Conservation (phyloP, 2,113 vertebrate genomes). For the Trichechus manatus region DNA sequence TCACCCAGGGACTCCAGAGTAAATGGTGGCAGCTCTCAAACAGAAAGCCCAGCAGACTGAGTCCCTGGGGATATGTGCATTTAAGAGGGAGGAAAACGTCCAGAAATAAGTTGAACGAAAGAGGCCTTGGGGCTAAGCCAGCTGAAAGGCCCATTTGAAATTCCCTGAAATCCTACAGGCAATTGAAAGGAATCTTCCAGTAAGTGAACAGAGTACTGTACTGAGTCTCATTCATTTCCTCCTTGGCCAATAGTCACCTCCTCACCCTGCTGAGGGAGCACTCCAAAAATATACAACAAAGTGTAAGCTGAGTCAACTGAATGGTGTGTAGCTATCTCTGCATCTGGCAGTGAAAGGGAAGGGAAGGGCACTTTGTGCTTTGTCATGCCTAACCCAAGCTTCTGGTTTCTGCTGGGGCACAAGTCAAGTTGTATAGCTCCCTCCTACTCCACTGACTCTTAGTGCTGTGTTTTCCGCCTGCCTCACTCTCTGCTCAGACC, state of each 20-base stretch:
- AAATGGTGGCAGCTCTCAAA: background rate
- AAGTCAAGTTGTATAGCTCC: background rate
- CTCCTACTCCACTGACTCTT: background rate
- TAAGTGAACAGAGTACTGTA: fast-evolving
- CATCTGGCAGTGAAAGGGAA: background rate
- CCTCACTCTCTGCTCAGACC: background rate
- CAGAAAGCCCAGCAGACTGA: background rate
- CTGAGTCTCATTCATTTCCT: background rate
- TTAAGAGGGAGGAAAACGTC: background rate
- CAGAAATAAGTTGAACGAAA: background rate
- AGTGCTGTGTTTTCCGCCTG: background rate
- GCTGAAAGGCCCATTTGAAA: background rate
- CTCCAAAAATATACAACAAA: background rate
- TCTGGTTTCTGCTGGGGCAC: background rate
- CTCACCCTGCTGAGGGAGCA: background rate
- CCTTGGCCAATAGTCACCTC: background rate
- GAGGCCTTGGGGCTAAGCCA: background rate
- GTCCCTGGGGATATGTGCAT: background rate
- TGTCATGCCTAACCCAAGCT: background rate
- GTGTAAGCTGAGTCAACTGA: background rate
- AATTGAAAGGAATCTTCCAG: background rate
- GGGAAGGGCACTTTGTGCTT: background rate
- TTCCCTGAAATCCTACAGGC: background rate
- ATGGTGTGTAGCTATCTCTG: background rate
- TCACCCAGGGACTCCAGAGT: background rate